Evolutionary conservation across 2,797 vertebrate species (phyloP).

Genomic region (Micropoecilia bifurca): DNA sequence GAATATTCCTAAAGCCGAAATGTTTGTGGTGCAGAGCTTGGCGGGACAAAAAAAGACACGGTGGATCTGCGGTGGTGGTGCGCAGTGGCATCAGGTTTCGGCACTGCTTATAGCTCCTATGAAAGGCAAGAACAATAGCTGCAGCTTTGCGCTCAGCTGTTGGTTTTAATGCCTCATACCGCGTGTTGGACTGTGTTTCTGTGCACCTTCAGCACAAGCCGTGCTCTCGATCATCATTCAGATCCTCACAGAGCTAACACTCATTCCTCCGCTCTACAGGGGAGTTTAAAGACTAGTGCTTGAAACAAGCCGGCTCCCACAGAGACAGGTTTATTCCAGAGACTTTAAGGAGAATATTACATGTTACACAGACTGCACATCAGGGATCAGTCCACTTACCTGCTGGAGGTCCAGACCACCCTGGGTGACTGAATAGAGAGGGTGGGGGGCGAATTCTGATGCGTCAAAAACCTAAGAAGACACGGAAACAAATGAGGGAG

Average conservation of each 20-base stretch:
- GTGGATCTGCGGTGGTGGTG: conserved; percentile 40
- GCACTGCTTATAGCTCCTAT: conserved; percentile 65
- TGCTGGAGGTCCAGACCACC: conserved; percentile 80
- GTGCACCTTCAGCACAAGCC: conserved; percentile 64
- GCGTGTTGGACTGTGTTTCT: conserved; percentile 73
- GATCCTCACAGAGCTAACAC: conserved; percentile 29
- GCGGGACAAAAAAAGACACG: conserved; percentile 62
- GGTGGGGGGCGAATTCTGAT: conserved; percentile 77
- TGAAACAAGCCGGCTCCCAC: conserved; percentile 13
- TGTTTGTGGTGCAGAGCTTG: conserved; percentile 58
- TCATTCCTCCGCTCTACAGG: conserved; percentile 15
- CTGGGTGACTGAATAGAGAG: conserved; percentile 77
- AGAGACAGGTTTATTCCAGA: conserved; percentile 16
- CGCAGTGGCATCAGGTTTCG: conserved; percentile 69
- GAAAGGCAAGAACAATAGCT: conserved; percentile 78
- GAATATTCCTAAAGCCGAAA: conserved; percentile 53
- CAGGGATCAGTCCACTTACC: conserved; percentile 50
- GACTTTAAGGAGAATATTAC: conserved; percentile 16
- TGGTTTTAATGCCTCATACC: conserved; percentile 72
- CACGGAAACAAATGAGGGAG: conserved; percentile 19
- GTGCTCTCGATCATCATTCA: conserved; percentile 36
- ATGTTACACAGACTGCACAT: conserved; percentile 2
- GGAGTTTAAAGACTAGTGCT: neutral
- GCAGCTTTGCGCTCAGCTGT: conserved; percentile 80
- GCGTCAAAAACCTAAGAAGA: conserved; percentile 75